Evolutionary conservation across 2,888 invertebrate species (phyloP).

Genomic region (Sycophila texana): DNA sequence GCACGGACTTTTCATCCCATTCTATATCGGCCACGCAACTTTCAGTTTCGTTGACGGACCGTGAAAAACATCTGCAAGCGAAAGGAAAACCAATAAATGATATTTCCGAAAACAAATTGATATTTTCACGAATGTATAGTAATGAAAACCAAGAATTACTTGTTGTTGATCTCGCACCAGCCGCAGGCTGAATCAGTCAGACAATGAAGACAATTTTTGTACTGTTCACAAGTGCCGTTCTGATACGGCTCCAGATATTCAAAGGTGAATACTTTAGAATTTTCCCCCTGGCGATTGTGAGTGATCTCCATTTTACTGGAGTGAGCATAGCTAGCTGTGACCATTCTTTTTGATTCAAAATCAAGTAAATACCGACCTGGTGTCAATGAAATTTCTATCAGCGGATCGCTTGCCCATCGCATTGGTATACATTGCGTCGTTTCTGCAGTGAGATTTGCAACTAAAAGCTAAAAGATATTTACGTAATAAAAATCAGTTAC

Average conservation of each 20-base stretch:
- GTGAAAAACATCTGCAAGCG: slow-evolving; percentile 79
- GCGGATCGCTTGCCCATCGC: slow-evolving; percentile 76
- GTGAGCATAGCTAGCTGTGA: slow-evolving; percentile 71
- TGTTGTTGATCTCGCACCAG: slow-evolving; percentile 90
- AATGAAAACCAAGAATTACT: slow-evolving; percentile 31
- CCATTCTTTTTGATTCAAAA: slow-evolving; percentile 82
- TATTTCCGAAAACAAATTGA: background rate
- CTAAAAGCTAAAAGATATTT: slow-evolving; percentile 73
- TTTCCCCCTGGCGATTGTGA: slow-evolving; percentile 85
- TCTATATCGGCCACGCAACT: slow-evolving; percentile 79
- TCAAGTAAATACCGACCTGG: slow-evolving; percentile 82
- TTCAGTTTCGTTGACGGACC: slow-evolving; percentile 82
- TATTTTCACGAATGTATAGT: background rate
- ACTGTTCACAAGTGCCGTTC: slow-evolving; percentile 85
- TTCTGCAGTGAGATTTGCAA: slow-evolving; percentile 82
- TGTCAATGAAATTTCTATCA: slow-evolving; percentile 46
- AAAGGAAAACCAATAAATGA: background rate
- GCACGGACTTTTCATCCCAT: slow-evolving; percentile 74
- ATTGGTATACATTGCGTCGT: slow-evolving; percentile 84
- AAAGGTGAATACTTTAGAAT: slow-evolving; percentile 89
- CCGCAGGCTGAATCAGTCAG: slow-evolving; percentile 92
- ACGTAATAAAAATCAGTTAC: slow-evolving; percentile 5
- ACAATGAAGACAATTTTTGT: slow-evolving; percentile 91
- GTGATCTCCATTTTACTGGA: slow-evolving; percentile 88
- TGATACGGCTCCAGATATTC: slow-evolving; percentile 93